phyloP scores from a whole-genome alignment of 2,888 invertebrate genomes.

The Gisinianus flammeolus region DNA sequence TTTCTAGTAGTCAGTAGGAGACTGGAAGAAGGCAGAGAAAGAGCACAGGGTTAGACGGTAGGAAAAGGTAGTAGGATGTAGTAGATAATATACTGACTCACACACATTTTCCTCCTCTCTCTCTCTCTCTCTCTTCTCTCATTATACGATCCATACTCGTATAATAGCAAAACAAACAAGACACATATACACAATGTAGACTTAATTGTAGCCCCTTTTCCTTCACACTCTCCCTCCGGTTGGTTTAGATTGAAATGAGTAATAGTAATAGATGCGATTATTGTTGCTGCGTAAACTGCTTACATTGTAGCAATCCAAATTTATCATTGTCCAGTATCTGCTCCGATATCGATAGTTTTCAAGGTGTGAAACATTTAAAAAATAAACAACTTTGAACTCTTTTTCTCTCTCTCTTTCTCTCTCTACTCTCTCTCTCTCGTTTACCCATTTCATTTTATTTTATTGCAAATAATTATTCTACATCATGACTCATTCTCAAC shows the following conservation, averaged over 20 bases:
- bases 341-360: constrained; percentile 4
- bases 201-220: no score
- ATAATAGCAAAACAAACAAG: no score
- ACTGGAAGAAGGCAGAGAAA: neutral
- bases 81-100: neutral
- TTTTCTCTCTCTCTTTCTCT: no score
- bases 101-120: neutral
- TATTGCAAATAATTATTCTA: no score
- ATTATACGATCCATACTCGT: no score
- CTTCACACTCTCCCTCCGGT: neutral
- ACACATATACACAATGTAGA: no score
- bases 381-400: no score
- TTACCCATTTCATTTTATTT: no score
- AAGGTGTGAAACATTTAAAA: neutral
- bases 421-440: no score
- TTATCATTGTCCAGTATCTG: constrained; percentile 13
- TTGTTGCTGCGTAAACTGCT: constrained; percentile 10
- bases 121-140: neutral
- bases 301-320: neutral
- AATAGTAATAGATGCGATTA: neutral
- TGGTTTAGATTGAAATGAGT: neutral
- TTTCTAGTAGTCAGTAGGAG: no score
- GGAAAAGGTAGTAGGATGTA: no score
- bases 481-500: no score
- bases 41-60: neutral